These are phyloP conservation scores for Aplodontia rufa DNA, from an alignment of 2,113 vertebrate species.

Conservation along the genomic window DNA sequence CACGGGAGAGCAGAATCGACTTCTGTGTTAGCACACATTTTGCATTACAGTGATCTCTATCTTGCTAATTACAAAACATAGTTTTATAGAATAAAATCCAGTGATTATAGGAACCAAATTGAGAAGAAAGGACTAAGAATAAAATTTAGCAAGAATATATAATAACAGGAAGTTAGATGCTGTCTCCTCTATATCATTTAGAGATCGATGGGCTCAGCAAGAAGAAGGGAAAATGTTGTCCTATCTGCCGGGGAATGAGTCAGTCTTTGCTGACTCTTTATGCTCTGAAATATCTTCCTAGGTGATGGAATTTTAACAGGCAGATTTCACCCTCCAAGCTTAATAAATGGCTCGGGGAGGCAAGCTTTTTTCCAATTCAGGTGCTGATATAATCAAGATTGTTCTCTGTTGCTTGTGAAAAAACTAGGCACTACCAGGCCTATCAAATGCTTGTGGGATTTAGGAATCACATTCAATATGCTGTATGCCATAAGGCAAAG, in stretches of 20 bases:
- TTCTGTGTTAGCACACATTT: constrained; percentile 27
- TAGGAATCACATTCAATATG: neutral
- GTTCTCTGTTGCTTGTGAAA: neutral
- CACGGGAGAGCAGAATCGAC: neutral
- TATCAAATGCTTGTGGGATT: neutral
- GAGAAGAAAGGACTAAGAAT: constrained; percentile 31
- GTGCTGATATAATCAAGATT: neutral
- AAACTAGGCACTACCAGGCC: neutral
- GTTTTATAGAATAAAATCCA: constrained; percentile 50
- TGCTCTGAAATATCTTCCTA: neutral
- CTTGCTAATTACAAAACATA: constrained; percentile 63
- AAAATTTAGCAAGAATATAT: constrained; percentile 45
- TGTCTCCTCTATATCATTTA: constrained; percentile 38
- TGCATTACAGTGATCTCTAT: constrained; percentile 28
- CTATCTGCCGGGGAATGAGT: neutral
- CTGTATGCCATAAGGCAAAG: neutral
- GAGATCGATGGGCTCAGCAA: constrained; percentile 4
- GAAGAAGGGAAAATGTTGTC: neutral
- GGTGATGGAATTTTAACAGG: neutral
- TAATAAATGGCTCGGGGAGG: neutral
- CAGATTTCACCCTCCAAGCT: neutral
- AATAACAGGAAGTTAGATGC: constrained; percentile 40
- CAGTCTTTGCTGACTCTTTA: neutral
- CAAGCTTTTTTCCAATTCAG: neutral
- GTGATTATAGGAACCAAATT: constrained; percentile 32